Evolutionary conservation across 2,113 vertebrate species (phyloP).

Genomic region (Holacanthus passer): DNA sequence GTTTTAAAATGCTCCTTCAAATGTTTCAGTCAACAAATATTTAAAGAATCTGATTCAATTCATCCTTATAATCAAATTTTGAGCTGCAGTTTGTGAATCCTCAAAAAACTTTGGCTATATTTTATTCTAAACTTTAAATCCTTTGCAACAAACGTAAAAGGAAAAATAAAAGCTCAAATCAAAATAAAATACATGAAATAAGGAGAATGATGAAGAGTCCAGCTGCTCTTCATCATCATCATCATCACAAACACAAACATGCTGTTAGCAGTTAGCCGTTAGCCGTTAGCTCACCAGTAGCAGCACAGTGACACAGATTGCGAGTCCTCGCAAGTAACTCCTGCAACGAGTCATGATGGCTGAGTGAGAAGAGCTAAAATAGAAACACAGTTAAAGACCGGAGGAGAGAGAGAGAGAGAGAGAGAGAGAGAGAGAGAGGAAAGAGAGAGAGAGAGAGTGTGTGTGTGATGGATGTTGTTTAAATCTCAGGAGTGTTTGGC

Average conservation of each 20-base stretch:
- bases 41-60: no score
- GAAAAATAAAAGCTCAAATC: background rate
- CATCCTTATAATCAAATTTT: no score
- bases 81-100: no score
- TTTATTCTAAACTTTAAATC: no score
- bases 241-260: background rate
- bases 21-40: no score
- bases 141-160: no score
- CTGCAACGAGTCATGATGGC: slow-evolving; percentile 77
- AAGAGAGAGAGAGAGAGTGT: slow-evolving; percentile 21
- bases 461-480: slow-evolving; percentile 72
- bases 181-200: background rate
- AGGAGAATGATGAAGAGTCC: background rate
- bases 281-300: slow-evolving; percentile 73
- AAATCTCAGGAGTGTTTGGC: slow-evolving; percentile 73
- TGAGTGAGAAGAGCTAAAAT: slow-evolving; percentile 53
- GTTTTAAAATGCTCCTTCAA: no score
- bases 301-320: slow-evolving; percentile 79
- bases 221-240: background rate
- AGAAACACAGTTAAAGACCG: slow-evolving; percentile 61
- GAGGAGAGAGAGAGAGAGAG: slow-evolving; percentile 31
- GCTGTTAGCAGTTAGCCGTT: slow-evolving; percentile 3
- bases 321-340: slow-evolving; percentile 77
- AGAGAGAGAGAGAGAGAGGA: slow-evolving; percentile 35
- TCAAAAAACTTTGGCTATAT: no score